phyloP scores from a whole-genome alignment of 2,113 vertebrate species.

The Asarcornis scutulata region DNA sequence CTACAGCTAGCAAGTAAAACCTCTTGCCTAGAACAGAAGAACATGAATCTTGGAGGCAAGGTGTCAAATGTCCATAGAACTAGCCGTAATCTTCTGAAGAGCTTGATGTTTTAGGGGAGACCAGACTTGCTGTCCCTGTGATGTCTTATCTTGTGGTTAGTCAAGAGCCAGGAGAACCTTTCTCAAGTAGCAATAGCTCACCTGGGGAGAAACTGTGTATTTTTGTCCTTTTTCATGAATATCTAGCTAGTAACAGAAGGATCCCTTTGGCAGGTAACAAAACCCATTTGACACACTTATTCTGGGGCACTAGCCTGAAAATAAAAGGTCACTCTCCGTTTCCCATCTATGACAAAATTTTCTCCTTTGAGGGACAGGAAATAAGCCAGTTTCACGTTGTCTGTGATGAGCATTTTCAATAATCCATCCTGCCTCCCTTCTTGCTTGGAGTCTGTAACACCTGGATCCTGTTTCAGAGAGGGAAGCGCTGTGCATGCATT shows the following conservation, averaged over 20 bases:
- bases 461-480: not conserved
- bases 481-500: not conserved
- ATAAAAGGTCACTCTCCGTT: not conserved
- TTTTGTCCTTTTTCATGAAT: not conserved
- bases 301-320: not conserved
- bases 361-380: not conserved
- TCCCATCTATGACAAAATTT: not conserved
- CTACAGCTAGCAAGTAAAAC: not conserved
- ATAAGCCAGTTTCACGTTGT: not conserved
- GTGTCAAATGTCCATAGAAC: not conserved
- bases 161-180: not conserved
- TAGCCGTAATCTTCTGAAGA: not conserved
- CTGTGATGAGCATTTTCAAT: not conserved
- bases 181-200: not conserved
- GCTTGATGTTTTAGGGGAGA: not conserved
- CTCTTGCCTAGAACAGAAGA: not conserved
- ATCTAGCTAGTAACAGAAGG: not conserved
- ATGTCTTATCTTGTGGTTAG: not conserved
- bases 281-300: not conserved
- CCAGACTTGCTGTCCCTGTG: not conserved
- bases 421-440: not conserved
- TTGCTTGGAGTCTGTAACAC: not conserved
- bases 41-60: not conserved
- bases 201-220: not conserved
- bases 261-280: not conserved